phyloP scores from a whole-genome alignment of 2,888 invertebrate genomes.

The Parapristionchus giblindavisi region DNA sequence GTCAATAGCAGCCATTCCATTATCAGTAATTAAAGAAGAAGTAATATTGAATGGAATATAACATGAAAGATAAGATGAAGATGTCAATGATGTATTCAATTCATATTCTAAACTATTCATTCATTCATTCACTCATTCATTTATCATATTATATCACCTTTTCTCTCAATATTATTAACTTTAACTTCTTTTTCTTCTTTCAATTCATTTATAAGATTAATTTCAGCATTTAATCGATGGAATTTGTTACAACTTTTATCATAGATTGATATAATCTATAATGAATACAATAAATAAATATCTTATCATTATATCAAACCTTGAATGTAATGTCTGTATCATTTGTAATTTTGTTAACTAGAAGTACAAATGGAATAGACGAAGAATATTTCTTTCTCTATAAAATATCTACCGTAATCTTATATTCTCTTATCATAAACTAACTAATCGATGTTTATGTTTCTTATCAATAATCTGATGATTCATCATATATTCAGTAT shows the following conservation, averaged over 20 bases:
- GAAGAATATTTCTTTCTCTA: neutral
- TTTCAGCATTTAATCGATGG: neutral
- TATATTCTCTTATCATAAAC: neutral
- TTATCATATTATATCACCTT: too few relatives aligned
- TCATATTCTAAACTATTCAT: too few relatives aligned
- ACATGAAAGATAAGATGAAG: neutral
- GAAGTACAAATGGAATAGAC: neutral
- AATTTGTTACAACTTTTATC: neutral
- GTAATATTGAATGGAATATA: slow-evolving; percentile 14
- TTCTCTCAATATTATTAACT: too few relatives aligned
- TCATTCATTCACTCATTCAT: too few relatives aligned
- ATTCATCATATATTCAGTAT: neutral
- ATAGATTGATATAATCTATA: too few relatives aligned
- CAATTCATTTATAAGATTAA: neutral
- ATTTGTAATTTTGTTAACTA: too few relatives aligned
- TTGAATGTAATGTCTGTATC: too few relatives aligned
- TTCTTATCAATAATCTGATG: neutral
- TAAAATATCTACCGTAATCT: neutral
- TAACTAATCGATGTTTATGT: neutral
- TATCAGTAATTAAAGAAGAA: neutral
- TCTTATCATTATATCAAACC: too few relatives aligned
- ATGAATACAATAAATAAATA: too few relatives aligned
- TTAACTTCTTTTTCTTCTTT: neutral
- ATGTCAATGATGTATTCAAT: too few relatives aligned
- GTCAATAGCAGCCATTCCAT: slow-evolving; percentile 16